Base-by-base conservation (phyloP, 2,888 invertebrate species). In the Auanema sp. region DNA sequence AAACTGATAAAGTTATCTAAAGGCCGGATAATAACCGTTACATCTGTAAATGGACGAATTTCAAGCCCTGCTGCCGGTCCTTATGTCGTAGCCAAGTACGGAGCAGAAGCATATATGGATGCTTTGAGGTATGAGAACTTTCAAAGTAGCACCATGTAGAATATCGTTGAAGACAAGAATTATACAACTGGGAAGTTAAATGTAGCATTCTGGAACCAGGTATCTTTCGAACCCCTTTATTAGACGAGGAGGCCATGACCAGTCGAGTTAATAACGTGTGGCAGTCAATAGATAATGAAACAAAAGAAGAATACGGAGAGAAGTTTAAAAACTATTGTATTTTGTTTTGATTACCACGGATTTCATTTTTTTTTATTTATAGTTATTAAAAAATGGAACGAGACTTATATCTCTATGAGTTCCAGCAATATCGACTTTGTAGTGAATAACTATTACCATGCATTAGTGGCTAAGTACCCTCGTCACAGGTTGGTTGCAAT, bases 21-120 rank as follows among this genome's bases (percentile, higher is more conserved):
- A 78, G 86, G 86, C 40, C 75, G 86, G 49, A 79, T 86, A 47
- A 74, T 86, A 5, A 85, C 85, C 52, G 81, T 85, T 1, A 83
- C 84, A 12, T 84, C 84, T 68, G 83, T 84, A 6, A 80, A 84
- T 55, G 85, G 85, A 16, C 55, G 74, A 21, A 58, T 78, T 11
- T 72, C 84, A 0, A 84, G 71, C 16, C 75, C 77, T 2, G 66
- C 66, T 18, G 65, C 67, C 0, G 77, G 75, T 0, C 76, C 80
- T 2, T 80, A 80, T 57, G 65, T 68, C 12, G 73, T 72, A 0
- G 68, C 78, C 3, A 80, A 80, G 59, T 78, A 71, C 53, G 80
- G 71, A 6, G 75, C 71, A 10, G 71, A 78, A 24, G 78, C 75
- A 3, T 80, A 79, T 56, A 76, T 74, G 74, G 80, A 80, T 64